Percentiles rank a stretch among this genome's conserved stretches.
Evolutionary conservation across 2,797 vertebrate species (phyloP).

Genomic region (Chromobotia macracanthus): DNA sequence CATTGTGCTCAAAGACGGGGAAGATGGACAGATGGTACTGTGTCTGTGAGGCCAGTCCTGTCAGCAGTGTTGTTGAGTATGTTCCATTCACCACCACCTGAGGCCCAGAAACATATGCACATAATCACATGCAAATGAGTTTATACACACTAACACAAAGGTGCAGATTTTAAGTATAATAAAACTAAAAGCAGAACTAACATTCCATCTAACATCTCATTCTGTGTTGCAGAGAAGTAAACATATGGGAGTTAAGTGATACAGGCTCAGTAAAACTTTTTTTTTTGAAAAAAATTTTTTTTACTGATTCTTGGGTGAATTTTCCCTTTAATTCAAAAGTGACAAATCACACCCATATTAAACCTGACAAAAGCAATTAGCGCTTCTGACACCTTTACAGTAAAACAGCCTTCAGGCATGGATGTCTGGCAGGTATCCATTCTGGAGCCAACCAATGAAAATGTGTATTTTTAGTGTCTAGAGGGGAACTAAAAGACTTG

Average conservation of each 20-base stretch:
- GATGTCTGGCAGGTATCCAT: neutral
- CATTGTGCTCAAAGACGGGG: conserved; percentile 76
- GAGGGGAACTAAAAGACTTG: neutral
- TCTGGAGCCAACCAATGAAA: too few species aligned
- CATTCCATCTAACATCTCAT: too few species aligned
- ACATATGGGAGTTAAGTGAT: too few species aligned
- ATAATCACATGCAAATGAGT: neutral
- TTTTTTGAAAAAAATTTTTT: too few species aligned
- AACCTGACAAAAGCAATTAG: neutral
- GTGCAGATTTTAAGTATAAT: too few species aligned
- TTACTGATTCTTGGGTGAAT: too few species aligned
- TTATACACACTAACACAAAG: neutral
- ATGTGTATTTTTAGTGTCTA: neutral
- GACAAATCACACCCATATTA: neutral
- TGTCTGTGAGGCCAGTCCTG: conserved; percentile 83
- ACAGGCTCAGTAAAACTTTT: too few species aligned
- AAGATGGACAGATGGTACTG: conserved; percentile 88
- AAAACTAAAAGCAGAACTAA: too few species aligned
- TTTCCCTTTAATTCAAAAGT: neutral
- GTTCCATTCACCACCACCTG: conserved; percentile 85
- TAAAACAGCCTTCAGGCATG: neutral
- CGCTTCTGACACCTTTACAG: neutral
- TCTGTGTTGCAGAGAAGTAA: too few species aligned
- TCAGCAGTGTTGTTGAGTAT: conserved; percentile 74
- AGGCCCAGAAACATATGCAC: conserved; percentile 22